Base-by-base conservation (phyloP, 1,140 invertebrate genomes). In the Achroia grisella region DNA sequence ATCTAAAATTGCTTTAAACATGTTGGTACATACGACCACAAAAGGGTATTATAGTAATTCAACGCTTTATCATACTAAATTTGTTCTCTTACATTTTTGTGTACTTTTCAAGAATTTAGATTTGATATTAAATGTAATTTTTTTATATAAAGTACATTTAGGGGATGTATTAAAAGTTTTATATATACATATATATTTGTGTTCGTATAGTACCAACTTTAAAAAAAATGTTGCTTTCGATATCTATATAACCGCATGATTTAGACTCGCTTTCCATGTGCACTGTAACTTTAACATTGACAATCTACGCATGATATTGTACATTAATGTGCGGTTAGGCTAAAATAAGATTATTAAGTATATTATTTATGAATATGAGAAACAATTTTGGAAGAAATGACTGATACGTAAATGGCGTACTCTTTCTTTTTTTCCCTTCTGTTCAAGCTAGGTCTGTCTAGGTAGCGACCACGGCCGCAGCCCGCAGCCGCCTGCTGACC, bases 371-470 rank as follows among this genome's bases (percentile, higher is more conserved):
- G 37, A 49, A 35, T 49, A 43, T 40, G 44, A 47, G 44, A 52
- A 46, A 37, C 39, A 44, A 23, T 54, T 71, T 78, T 81, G 71
- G 75, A 77, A 80, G 81, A 85, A 74, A 81, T 77, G 70, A 87
- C 82, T 87, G 77, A 86, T 86, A 72, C 81, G 80, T 64, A 73
- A 86, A 70, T 69, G 76, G 71, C 80, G 77, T 81, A 77, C 74
- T 79, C 67, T 78, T 80, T 81, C 62, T 79, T 80, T 75, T 62
- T 83, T 77, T 71, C 69, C 65, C 56, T 64, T 84, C 69, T 82
- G 78, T 85, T 85, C 76, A 81, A 84, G 75, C 80, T 85, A 85
- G 80, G 80, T 85, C 80, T 85, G 80, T 85, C 79, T 84, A 83
- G 80, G 76, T 86, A 79, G 75, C 73, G 71, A 80, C 79, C 75